Conservation (phyloP, 2,888 invertebrate genomes). For the Meganola albula region DNA sequence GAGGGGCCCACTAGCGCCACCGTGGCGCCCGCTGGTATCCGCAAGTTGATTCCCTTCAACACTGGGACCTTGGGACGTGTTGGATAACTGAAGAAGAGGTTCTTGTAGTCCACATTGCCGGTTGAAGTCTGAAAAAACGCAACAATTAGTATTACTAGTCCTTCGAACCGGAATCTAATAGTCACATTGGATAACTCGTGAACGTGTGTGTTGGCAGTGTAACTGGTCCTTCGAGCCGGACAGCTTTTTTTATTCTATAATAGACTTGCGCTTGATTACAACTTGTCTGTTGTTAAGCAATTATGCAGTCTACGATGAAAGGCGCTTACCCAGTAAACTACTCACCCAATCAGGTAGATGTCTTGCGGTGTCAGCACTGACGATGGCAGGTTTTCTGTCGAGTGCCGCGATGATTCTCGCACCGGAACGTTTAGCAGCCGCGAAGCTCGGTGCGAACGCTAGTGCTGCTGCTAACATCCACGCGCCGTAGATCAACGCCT, state of each 20-base stretch:
- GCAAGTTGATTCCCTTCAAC: slow-evolving; percentile 80
- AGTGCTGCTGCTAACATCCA: slow-evolving; percentile 88
- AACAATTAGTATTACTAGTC: too few relatives aligned
- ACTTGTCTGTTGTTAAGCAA: too few relatives aligned
- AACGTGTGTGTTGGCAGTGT: too few relatives aligned
- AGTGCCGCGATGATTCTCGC: slow-evolving; percentile 79
- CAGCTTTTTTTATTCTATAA: too few relatives aligned
- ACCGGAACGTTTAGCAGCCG: slow-evolving; percentile 83
- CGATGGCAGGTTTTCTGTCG: slow-evolving; percentile 56
- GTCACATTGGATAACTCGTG: too few relatives aligned
- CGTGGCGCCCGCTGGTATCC: slow-evolving; percentile 80
- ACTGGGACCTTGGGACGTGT: slow-evolving; percentile 82
- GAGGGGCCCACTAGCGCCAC: slow-evolving; percentile 84
- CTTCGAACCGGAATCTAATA: too few relatives aligned
- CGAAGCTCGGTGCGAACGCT: slow-evolving; percentile 86
- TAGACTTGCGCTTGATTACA: too few relatives aligned
- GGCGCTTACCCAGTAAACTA: too few relatives aligned
- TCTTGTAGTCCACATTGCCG: slow-evolving; percentile 81
- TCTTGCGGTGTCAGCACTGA: slow-evolving; percentile 34
- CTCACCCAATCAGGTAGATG: slow-evolving; percentile 53
- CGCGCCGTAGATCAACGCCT: slow-evolving; percentile 86
- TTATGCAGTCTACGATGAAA: too few relatives aligned
- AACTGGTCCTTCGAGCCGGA: too few relatives aligned
- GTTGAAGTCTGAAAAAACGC: slow-evolving; percentile 63
- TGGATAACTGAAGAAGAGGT: slow-evolving; percentile 87